Conservation (phyloP, 2,797 vertebrate species). For the Acanthiza pusilla region DNA sequence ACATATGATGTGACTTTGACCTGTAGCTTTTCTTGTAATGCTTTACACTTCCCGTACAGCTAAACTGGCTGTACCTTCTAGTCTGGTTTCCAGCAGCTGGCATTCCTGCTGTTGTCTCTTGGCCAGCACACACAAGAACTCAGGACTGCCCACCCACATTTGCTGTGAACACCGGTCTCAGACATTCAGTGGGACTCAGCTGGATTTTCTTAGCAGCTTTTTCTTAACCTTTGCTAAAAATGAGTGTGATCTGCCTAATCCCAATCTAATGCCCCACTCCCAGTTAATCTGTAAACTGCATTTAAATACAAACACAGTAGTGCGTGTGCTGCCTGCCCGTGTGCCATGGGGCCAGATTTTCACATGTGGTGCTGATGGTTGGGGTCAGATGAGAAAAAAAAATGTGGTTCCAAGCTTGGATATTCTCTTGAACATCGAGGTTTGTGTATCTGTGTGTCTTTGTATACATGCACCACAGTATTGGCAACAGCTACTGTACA, state of each 20-base stretch:
- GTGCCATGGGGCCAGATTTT: not conserved
- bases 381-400: not conserved
- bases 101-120: slow-evolving; percentile 43
- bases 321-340: not conserved
- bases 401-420: not conserved
- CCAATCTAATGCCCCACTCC: slow-evolving; percentile 41
- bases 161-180: slow-evolving; percentile 45
- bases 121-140: slow-evolving; percentile 66
- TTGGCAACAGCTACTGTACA: not conserved
- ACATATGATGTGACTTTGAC: not conserved
- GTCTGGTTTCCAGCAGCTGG: slow-evolving; percentile 71
- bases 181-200: slow-evolving; percentile 45
- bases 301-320: not conserved
- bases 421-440: not conserved
- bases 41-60: not conserved
- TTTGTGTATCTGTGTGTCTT: not conserved
- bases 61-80: slow-evolving; percentile 39
- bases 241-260: slow-evolving; percentile 35
- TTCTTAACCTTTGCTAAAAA: slow-evolving; percentile 57
- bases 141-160: slow-evolving; percentile 51
- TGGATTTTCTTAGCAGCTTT: slow-evolving; percentile 49
- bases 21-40: not conserved
- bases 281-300: slow-evolving; percentile 17
- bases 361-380: accelerated
- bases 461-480: not conserved